These are phyloP conservation scores for Phalanger gymnotis DNA, from an alignment of 2,797 vertebrate species.

Conservation along the genomic window DNA sequence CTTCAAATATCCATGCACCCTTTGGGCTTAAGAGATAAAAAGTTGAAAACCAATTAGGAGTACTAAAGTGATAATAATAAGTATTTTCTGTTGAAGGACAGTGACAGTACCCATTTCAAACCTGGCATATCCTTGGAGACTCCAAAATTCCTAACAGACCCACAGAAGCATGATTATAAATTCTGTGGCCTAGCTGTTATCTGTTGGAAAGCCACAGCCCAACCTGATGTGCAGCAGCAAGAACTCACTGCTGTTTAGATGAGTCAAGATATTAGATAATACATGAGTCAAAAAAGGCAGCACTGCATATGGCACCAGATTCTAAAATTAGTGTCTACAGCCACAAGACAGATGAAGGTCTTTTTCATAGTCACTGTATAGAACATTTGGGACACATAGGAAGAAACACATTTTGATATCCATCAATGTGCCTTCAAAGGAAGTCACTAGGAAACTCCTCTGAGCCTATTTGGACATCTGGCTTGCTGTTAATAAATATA, in stretches of 20 bases:
- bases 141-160: not conserved
- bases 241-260: not conserved
- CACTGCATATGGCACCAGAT: not conserved
- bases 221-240: not conserved
- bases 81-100: not conserved
- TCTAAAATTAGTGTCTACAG: not conserved
- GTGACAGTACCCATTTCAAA: not conserved
- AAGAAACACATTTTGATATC: not conserved
- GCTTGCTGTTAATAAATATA: not conserved
- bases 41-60: no score
- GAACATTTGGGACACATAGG: not conserved
- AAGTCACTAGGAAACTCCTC: not conserved
- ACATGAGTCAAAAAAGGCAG: not conserved
- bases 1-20: no score
- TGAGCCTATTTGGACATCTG: not conserved
- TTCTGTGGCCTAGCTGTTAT: not conserved
- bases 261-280: not conserved
- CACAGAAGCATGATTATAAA: not conserved
- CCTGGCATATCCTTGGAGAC: not conserved
- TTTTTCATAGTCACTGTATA: not conserved
- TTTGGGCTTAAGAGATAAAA: no score
- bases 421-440: not conserved
- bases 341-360: constrained; percentile 1
- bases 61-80: not conserved
- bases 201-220: not conserved